Evolutionary conservation across 2,888 invertebrate species (phyloP).

Genomic region (Tipula confusa): DNA sequence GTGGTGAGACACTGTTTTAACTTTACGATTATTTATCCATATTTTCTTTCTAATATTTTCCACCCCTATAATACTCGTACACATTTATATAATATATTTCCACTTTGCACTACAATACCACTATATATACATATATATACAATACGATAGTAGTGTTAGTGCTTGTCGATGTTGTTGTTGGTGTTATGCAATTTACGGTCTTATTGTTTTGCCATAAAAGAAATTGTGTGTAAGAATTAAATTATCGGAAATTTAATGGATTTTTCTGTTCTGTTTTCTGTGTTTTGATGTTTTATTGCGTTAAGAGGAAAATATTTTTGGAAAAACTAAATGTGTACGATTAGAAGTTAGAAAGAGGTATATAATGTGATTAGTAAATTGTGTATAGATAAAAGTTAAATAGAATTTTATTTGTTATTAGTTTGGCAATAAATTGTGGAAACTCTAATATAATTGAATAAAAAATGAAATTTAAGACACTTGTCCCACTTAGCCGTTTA

Average conservation of each 20-base stretch:
- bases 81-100: not conserved
- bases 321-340: not conserved
- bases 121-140: not conserved
- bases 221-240: constrained; percentile 25
- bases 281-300: not conserved
- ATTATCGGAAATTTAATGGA: constrained; percentile 14
- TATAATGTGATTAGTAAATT: not conserved
- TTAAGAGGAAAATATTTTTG: not conserved
- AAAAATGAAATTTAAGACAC: not conserved
- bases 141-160: too few relatives aligned
- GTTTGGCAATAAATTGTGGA: not conserved
- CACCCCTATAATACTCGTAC: not conserved
- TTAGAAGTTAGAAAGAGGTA: not conserved
- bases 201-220: constrained; percentile 16
- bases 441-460: not conserved
- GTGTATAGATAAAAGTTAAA: not conserved
- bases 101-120: not conserved
- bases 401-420: not conserved
- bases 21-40: not conserved
- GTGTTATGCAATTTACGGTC: not conserved
- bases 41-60: not conserved
- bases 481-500: not conserved
- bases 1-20: not conserved
- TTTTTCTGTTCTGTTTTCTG: not conserved
- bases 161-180: too few relatives aligned